Percentiles rank a stretch among this genome's conserved stretches.
phyloP scores from a whole-genome alignment of 2,888 invertebrate species.

The Pomacea canaliculata region DNA sequence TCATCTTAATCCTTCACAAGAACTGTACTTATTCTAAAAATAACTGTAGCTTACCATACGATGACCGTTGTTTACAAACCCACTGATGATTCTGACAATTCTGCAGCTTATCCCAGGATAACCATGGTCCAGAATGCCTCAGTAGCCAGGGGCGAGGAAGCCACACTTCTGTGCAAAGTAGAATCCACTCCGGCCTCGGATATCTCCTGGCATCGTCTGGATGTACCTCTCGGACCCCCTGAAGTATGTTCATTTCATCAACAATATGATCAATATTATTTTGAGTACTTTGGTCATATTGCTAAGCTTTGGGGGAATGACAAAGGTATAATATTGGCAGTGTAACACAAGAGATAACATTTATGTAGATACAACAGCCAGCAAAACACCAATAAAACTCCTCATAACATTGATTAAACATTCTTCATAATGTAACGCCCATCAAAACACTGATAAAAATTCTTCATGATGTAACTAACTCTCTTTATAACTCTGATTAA shows the following conservation, averaged over 20 bases:
- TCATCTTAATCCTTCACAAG: no score
- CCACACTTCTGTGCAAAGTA: constrained; percentile 20
- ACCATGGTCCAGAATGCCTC: constrained; percentile 23
- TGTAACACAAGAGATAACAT: no score
- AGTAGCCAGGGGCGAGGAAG: constrained; percentile 9
- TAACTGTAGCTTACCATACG: no score
- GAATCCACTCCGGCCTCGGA: constrained; percentile 17
- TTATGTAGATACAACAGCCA: no score
- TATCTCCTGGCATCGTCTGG: constrained; percentile 20
- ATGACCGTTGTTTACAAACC: neutral
- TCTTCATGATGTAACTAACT: no score
- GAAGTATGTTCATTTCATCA: neutral
- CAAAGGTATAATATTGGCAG: no score
- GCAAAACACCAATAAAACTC: no score
- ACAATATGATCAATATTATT: neutral
- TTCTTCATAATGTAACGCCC: no score
- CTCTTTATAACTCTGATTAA: no score
- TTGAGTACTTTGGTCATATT: neutral
- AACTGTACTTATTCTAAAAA: no score
- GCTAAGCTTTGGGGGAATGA: neutral
- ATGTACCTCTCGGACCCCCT: constrained; percentile 2
- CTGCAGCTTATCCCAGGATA: constrained; percentile 21
- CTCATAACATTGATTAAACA: no score
- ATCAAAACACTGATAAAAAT: no score
- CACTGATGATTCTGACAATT: neutral